Percentiles rank a stretch among this genome's conserved stretches.
phyloP scores from a whole-genome alignment of 2,113 vertebrate genomes.

The Ifrita kowaldi region DNA sequence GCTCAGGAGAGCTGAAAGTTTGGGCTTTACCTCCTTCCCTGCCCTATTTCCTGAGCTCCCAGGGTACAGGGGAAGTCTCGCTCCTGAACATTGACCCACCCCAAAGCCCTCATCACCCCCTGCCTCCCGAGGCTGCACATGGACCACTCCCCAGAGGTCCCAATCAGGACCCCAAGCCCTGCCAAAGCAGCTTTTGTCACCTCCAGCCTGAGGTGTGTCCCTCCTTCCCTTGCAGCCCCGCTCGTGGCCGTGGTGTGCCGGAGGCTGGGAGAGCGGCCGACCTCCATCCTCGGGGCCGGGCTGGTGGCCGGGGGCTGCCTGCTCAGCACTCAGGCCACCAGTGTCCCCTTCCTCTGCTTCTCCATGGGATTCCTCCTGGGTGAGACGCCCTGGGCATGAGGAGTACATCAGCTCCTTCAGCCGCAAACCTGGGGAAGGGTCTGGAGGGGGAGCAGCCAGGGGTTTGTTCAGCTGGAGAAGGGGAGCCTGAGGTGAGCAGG shows the following conservation, averaged over 20 bases:
- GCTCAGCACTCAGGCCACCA: constrained; percentile 83
- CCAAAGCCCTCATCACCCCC: fast-evolving
- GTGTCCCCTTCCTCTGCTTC: constrained; percentile 84
- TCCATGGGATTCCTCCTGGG: constrained; percentile 90
- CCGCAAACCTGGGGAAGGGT: background rate
- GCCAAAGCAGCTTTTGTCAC: background rate
- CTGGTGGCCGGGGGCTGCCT: constrained; percentile 83
- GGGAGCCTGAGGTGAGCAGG: background rate
- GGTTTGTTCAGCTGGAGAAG: background rate
- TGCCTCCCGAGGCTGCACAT: background rate
- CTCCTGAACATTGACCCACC: background rate
- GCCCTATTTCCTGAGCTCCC: fast-evolving
- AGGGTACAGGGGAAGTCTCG: background rate
- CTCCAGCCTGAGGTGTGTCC: background rate
- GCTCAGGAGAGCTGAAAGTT: background rate
- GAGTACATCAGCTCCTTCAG: background rate
- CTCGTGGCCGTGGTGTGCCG: constrained; percentile 78
- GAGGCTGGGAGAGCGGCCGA: constrained; percentile 74
- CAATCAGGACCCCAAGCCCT: fast-evolving
- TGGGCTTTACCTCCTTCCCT: background rate
- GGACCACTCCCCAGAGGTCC: fast-evolving
- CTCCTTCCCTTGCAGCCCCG: constrained; percentile 67
- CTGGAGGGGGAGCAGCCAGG: background rate
- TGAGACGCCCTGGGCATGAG: background rate
- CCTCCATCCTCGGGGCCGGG: constrained; percentile 78